Conservation (phyloP, 1,140 invertebrate genomes). For the Leptopilina boulardi region DNA sequence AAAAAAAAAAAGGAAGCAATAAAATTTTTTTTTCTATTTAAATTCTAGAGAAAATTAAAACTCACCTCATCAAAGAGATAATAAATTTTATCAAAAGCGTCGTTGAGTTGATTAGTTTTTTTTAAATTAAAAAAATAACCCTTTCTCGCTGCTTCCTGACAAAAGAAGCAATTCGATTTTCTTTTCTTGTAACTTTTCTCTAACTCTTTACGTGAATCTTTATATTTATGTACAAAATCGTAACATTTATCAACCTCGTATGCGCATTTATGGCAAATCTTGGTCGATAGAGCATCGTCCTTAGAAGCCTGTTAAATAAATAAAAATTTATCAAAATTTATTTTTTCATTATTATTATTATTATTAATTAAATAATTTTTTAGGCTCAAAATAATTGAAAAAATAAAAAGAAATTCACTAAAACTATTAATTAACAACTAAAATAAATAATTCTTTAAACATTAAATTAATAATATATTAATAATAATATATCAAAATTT, state of each 20-base stretch:
- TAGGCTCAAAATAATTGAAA: too few species aligned
- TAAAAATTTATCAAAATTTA: neutral
- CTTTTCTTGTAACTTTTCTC: neutral
- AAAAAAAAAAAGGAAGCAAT: too few species aligned
- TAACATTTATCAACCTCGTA: conserved; percentile 71
- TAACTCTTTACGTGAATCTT: conserved; percentile 41
- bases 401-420: too few species aligned
- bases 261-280: conserved; percentile 72
- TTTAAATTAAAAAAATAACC: conserved; percentile 63
- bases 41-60: conserved; percentile 39
- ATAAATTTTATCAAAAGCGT: conserved; percentile 59
- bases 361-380: conserved; percentile 29
- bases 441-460: too few species aligned
- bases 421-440: too few species aligned
- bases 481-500: too few species aligned
- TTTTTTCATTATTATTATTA: neutral
- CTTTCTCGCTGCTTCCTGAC: conserved; percentile 53
- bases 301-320: conserved; percentile 47
- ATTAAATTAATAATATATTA: too few species aligned
- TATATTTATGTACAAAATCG: conserved; percentile 68
- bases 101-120: conserved; percentile 55
- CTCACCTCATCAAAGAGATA: conserved; percentile 66
- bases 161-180: conserved; percentile 59
- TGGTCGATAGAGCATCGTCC: conserved; percentile 55
- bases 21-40: too few species aligned